Percentiles rank a stretch among this genome's conserved stretches.
Evolutionary conservation across 2,888 invertebrate genomes (phyloP).

Genomic region (Hirtodrosophila histrioides): DNA sequence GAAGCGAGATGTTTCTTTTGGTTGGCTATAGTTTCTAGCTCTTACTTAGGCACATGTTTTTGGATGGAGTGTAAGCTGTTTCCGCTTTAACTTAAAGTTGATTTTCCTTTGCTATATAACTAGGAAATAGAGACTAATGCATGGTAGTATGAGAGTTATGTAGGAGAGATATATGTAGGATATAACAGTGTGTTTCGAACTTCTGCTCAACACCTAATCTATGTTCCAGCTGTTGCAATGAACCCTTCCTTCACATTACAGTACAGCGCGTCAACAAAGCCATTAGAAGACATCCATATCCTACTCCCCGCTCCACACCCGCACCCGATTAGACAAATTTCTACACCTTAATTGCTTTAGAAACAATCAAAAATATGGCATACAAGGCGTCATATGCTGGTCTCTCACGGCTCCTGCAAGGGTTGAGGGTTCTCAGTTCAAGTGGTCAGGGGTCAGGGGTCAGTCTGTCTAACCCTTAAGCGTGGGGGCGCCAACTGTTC

Average conservation of each 20-base stretch:
- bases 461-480: constrained; percentile 45
- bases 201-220: constrained; percentile 19
- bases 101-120: neutral
- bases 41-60: constrained; percentile 21
- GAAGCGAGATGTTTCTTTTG: constrained; percentile 16
- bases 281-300: constrained; percentile 31
- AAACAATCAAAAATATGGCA: constrained; percentile 72
- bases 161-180: constrained; percentile 1
- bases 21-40: constrained; percentile 19
- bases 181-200: neutral
- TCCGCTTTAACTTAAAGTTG: constrained; percentile 45
- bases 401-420: constrained; percentile 42
- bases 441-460: constrained; percentile 50
- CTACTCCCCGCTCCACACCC: constrained; percentile 18
- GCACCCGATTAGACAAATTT: constrained; percentile 65
- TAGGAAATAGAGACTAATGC: too few species aligned
- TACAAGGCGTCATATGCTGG: constrained; percentile 60
- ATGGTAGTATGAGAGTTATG: neutral
- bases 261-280: constrained; percentile 52
- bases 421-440: constrained; percentile 51
- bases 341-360: constrained; percentile 66
- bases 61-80: constrained; percentile 18
- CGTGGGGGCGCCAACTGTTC: constrained; percentile 56
- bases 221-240: constrained; percentile 49
- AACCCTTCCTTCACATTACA: constrained; percentile 36